Conservation (phyloP, 2,888 invertebrate species). For the Brenthis daphne region DNA sequence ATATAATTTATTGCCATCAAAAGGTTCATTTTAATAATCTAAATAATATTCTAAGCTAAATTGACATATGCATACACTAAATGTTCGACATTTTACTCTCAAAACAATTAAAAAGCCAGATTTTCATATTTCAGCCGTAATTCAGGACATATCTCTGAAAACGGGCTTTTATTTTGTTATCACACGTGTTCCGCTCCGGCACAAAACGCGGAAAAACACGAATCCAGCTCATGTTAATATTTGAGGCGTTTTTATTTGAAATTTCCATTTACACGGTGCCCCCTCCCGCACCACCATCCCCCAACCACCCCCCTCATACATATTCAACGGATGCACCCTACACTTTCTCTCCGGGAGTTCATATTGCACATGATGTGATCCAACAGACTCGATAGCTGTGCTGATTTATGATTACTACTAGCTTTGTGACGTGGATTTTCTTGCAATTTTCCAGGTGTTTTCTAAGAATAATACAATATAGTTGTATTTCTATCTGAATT, state of each 20-base stretch:
- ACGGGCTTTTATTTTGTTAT: constrained; percentile 63
- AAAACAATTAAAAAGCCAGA: background rate
- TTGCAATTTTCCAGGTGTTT: constrained; percentile 1
- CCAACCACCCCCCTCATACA: constrained; percentile 77
- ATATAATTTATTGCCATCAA: no score
- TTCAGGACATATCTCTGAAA: constrained; percentile 46
- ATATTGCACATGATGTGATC: constrained; percentile 44
- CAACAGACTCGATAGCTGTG: constrained; percentile 41
- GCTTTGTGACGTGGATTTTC: constrained; percentile 16
- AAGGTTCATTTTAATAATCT: no score
- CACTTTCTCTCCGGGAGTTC: constrained; percentile 66
- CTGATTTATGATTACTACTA: constrained; percentile 38
- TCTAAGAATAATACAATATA: background rate
- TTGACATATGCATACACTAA: no score
- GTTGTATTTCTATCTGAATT: no score
- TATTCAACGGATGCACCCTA: constrained; percentile 85
- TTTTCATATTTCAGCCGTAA: constrained; percentile 36
- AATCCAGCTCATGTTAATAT: constrained; percentile 81
- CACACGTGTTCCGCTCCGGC: constrained; percentile 61
- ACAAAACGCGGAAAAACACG: constrained; percentile 73
- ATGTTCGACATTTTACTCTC: no score
- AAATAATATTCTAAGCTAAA: no score
- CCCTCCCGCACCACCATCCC: constrained; percentile 27
- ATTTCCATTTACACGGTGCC: constrained; percentile 79
- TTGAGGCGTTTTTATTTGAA: constrained; percentile 82